These are phyloP conservation scores for Melanocharis versteri DNA, from an alignment of 2,113 vertebrate genomes.

Conservation along the genomic window DNA sequence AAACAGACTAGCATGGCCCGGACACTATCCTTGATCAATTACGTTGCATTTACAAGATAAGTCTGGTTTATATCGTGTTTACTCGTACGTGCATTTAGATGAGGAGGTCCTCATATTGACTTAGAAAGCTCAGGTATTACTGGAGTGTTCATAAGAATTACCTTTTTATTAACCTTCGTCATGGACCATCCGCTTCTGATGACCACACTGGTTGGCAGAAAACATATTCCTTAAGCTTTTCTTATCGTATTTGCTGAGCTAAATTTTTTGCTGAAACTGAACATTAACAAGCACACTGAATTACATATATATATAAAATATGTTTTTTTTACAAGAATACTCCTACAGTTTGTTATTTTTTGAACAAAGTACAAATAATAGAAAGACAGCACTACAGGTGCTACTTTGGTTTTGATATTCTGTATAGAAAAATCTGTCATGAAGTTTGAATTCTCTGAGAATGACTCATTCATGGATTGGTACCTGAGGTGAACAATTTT, in stretches of 20 bases:
- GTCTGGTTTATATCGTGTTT: neutral
- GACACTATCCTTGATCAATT: neutral
- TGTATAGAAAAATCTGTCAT: neutral
- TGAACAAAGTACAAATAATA: neutral
- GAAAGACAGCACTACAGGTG: neutral
- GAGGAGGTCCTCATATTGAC: neutral
- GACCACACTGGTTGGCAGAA: neutral
- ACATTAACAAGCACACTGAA: neutral
- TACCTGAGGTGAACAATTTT: neutral
- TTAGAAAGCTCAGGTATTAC: neutral
- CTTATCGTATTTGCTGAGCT: neutral
- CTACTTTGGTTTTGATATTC: neutral
- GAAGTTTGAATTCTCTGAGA: neutral
- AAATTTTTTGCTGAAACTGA: neutral
- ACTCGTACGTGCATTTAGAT: neutral
- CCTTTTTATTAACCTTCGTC: neutral
- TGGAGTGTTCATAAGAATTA: neutral
- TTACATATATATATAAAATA: neutral
- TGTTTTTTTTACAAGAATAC: neutral
- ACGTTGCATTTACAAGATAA: neutral
- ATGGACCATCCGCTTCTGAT: neutral
- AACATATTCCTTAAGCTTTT: neutral
- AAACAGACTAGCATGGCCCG: neutral
- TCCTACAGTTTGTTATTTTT: neutral
- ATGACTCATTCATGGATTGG: neutral